These are phyloP conservation scores for Amyelois transitella DNA, from an alignment of 1,140 invertebrate species.

Conservation along the genomic window DNA sequence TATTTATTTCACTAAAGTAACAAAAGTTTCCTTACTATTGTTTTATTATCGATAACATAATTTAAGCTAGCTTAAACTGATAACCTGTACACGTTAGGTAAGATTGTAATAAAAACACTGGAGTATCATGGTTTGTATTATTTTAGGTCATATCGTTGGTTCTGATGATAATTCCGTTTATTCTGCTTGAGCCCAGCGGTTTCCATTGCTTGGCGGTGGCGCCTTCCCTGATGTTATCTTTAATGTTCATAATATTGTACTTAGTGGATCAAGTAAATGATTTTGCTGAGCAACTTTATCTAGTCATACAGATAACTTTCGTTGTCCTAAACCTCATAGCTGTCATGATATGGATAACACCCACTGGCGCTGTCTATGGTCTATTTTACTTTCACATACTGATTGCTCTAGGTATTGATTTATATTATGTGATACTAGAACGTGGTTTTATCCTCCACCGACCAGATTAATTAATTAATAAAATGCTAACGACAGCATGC, in stretches of 20 bases:
- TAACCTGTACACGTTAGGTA: neutral
- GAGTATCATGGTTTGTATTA: slow-evolving; percentile 17
- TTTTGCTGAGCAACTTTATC: slow-evolving; percentile 52
- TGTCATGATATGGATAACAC: slow-evolving; percentile 20
- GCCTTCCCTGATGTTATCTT: slow-evolving; percentile 48
- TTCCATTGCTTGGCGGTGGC: slow-evolving; percentile 54
- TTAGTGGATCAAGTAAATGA: slow-evolving; percentile 63
- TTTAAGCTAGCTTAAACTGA: too few species aligned
- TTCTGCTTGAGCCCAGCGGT: slow-evolving; percentile 31
- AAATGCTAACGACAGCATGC: slow-evolving; percentile 23
- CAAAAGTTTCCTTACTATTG: too few species aligned
- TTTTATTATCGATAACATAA: too few species aligned
- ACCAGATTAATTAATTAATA: slow-evolving; percentile 8
- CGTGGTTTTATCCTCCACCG: slow-evolving; percentile 37
- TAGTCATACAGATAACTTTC: slow-evolving; percentile 38
- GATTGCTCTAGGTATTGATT: slow-evolving; percentile 48
- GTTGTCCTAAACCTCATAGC: slow-evolving; percentile 27
- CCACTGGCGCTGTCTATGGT: slow-evolving; percentile 33
- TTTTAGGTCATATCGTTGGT: slow-evolving; percentile 65
- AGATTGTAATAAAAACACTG: neutral
- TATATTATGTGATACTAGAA: slow-evolving; percentile 51
- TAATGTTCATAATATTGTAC: slow-evolving; percentile 57
- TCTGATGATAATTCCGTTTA: slow-evolving; percentile 53
- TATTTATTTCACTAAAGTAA: too few species aligned
- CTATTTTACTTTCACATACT: slow-evolving; percentile 54